Percentiles rank a stretch among this genome's conserved stretches.
Evolutionary conservation across 2,113 vertebrate genomes (phyloP).

Genomic region (Cavia aperea): DNA sequence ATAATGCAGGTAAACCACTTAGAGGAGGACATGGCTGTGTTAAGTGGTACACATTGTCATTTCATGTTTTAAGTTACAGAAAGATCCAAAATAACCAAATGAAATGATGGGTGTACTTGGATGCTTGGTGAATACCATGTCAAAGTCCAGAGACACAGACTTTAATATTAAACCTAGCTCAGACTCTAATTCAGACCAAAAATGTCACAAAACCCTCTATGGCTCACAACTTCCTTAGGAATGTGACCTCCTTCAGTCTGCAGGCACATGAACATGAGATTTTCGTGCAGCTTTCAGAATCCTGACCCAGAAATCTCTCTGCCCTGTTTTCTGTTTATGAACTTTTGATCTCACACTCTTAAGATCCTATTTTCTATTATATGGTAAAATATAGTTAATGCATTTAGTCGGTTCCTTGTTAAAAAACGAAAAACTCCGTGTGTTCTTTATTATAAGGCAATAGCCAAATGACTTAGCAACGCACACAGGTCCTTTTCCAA

Average conservation of each 20-base stretch:
- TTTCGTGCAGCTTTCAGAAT: background rate
- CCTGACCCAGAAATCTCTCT: background rate
- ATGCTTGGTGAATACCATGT: background rate
- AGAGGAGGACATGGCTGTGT: background rate
- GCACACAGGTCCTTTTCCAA: background rate
- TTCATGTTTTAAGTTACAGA: background rate
- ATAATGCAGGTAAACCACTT: background rate
- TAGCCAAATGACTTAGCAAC: background rate
- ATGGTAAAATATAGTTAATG: background rate
- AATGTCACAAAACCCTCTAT: background rate
- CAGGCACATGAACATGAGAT: background rate
- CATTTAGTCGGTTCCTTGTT: background rate
- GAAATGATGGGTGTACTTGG: background rate
- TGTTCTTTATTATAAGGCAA: background rate
- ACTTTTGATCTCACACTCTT: too few species aligned
- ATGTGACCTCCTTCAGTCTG: background rate
- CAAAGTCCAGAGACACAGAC: too few species aligned
- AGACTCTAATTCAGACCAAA: background rate
- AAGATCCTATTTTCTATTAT: background rate
- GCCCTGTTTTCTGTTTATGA: background rate
- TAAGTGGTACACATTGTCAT: background rate
- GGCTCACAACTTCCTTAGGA: background rate
- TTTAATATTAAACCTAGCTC: background rate
- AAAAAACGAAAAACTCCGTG: background rate
- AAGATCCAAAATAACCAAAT: background rate